Percentiles rank a stretch among this genome's conserved stretches.
Evolutionary conservation across 1,140 invertebrate genomes (phyloP).

Genomic region (Leptinotarsa defecta): DNA sequence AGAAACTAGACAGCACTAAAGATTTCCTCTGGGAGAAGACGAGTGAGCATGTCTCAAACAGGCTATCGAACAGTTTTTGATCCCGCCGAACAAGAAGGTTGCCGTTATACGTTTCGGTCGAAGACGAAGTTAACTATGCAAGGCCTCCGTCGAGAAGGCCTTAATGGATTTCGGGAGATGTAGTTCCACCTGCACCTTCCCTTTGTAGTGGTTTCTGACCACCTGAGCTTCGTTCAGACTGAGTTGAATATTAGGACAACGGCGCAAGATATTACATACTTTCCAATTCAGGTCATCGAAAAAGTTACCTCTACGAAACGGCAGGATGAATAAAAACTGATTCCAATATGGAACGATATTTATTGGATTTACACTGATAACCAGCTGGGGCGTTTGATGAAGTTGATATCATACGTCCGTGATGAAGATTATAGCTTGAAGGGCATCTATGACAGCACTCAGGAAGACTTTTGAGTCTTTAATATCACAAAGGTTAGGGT

Average conservation of each 20-base stretch:
- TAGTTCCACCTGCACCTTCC: conserved; percentile 16
- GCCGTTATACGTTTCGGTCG: conserved; percentile 4
- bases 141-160: not conserved
- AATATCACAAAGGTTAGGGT: no score
- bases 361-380: no score
- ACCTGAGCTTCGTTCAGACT: not conserved
- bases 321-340: no score
- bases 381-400: no score
- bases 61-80: conserved; percentile 26
- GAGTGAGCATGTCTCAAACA: conserved; percentile 11
- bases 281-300: no score
- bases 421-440: no score
- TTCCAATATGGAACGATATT: no score
- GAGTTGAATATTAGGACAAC: not conserved
- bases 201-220: conserved; percentile 19
- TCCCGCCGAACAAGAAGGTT: not conserved
- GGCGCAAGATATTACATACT: no score
- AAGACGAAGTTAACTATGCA: conserved; percentile 22
- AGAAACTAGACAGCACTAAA: conserved; percentile 1
- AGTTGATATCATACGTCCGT: no score
- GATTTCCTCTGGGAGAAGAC: conserved; percentile 21
- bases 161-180: conserved; percentile 16
- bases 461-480: no score
- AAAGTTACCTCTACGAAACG: no score
- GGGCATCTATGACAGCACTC: no score